A percentile compares a stretch with the other conserved stretches of the same genome.
phyloP scores from a whole-genome alignment of 2,888 invertebrate species.

The Cylindroiulus punctatus region DNA sequence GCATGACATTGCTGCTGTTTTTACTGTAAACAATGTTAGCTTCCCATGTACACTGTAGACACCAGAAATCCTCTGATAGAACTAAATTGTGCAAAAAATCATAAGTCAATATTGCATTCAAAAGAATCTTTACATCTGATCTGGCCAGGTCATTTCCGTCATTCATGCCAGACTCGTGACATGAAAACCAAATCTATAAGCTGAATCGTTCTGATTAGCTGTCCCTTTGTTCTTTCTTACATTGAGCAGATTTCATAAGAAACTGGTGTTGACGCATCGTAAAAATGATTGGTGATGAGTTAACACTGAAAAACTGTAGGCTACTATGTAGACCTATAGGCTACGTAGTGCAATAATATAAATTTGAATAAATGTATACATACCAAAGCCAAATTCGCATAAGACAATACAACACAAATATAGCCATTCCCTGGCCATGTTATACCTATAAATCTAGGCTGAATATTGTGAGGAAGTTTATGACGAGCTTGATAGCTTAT shows the following conservation, averaged over 20 bases:
- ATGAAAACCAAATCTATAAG: no score
- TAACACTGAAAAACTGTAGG: no score
- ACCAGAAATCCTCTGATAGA: constrained; percentile 44
- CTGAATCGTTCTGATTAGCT: no score
- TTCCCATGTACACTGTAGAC: constrained; percentile 51
- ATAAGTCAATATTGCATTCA: no score
- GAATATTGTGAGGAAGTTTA: neutral
- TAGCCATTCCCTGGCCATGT: neutral
- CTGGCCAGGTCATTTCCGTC: no score
- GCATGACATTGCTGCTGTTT: constrained; percentile 9
- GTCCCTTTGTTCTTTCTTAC: no score
- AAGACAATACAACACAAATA: neutral
- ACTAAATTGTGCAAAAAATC: neutral
- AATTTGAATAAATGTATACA: neutral
- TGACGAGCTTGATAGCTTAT: neutral
- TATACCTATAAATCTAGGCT: neutral
- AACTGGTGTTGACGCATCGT: no score
- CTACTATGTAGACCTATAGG: neutral
- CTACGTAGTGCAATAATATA: neutral
- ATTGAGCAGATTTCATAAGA: no score
- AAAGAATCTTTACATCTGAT: no score
- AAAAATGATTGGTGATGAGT: no score
- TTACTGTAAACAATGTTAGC: neutral
- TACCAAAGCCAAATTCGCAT: neutral
- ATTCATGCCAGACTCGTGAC: no score